These are phyloP conservation scores for Calephelis virginiensis DNA, from an alignment of 1,140 invertebrate genomes.

Conservation along the genomic window DNA sequence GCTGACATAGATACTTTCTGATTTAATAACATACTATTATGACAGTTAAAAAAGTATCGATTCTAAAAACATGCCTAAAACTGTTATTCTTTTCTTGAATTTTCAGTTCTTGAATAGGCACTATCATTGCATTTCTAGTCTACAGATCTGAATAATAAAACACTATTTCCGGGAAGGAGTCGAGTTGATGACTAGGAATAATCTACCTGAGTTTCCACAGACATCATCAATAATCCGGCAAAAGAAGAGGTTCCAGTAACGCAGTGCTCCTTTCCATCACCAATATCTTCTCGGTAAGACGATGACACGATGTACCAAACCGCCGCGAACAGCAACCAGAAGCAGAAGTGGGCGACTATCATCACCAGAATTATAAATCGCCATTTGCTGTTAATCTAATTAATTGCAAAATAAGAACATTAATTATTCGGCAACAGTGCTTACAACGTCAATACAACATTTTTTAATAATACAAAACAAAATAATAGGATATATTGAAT, in stretches of 20 bases:
- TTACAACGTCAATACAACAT: no score
- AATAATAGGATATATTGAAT: no score
- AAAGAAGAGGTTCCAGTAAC: slow-evolving; percentile 77
- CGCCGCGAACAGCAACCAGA: slow-evolving; percentile 78
- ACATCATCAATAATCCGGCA: slow-evolving; percentile 80
- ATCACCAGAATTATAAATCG: slow-evolving; percentile 80
- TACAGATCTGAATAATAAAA: no score
- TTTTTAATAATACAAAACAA: no score
- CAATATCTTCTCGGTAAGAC: slow-evolving; percentile 76
- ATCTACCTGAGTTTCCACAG: slow-evolving; percentile 80
- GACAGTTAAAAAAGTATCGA: no score
- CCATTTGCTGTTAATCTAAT: slow-evolving; percentile 80
- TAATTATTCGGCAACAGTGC: no score
- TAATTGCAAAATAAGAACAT: slow-evolving; percentile 5
- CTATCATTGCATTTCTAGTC: no score
- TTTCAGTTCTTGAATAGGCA: not conserved
- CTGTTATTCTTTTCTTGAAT: not conserved
- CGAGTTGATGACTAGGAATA: no score
- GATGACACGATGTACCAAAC: slow-evolving; percentile 76
- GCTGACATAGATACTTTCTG: no score
- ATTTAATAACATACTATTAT: no score
- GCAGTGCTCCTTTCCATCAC: slow-evolving; percentile 68
- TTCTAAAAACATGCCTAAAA: not conserved
- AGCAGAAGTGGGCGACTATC: slow-evolving; percentile 72
- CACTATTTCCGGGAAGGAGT: no score